Evolutionary conservation across 2,113 vertebrate genomes (phyloP).

Genomic region (Semnornis frantzii): DNA sequence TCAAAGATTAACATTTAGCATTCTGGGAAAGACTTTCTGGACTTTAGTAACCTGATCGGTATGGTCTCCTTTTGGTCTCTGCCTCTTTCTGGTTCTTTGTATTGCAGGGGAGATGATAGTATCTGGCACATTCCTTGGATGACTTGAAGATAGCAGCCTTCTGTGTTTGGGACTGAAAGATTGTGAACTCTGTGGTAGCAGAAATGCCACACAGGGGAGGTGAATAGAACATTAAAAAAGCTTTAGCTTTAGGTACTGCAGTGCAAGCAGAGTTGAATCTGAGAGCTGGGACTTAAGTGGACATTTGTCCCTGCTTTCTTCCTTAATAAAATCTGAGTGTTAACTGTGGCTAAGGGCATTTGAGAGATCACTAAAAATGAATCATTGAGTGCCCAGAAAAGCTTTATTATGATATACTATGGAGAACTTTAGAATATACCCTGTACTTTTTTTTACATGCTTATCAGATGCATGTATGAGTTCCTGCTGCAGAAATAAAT

Average conservation of each 20-base stretch:
- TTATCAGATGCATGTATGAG: constrained; percentile 32
- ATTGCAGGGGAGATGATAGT: constrained; percentile 86
- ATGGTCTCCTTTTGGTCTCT: constrained; percentile 66
- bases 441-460: constrained; percentile 37
- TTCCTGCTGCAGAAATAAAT: constrained; percentile 33
- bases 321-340: constrained; percentile 82
- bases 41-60: constrained; percentile 76
- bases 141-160: constrained; percentile 82
- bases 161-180: constrained; percentile 80
- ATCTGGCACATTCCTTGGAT: constrained; percentile 94
- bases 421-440: constrained; percentile 69
- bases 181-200: constrained; percentile 79
- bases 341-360: constrained; percentile 80
- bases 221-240: constrained; percentile 78
- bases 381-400: constrained; percentile 78
- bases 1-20: constrained; percentile 76
- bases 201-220: constrained; percentile 81
- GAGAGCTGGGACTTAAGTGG: constrained; percentile 82
- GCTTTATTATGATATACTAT: constrained; percentile 78
- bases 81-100: constrained; percentile 79
- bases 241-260: constrained; percentile 77
- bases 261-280: constrained; percentile 78
- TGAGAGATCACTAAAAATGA: constrained; percentile 83
- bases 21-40: constrained; percentile 73
- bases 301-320: constrained; percentile 80